A percentile compares a stretch with the other conserved stretches of the same genome.
phyloP scores from a whole-genome alignment of 2,113 vertebrate species.

The Atherinomorus stipes region DNA sequence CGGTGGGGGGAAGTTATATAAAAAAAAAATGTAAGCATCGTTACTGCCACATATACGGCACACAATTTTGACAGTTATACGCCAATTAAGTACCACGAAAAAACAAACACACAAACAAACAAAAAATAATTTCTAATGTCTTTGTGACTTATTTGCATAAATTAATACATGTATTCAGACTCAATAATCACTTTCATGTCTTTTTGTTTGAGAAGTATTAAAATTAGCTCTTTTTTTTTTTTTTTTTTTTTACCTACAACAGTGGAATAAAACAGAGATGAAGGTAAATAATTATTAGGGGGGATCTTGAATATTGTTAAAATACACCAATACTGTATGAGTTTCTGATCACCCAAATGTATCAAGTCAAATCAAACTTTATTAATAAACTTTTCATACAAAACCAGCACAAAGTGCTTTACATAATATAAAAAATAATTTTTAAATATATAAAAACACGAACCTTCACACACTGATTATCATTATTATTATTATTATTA shows the following conservation, averaged over 20 bases:
- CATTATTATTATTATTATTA: no score
- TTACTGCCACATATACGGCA: neutral
- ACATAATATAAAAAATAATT: no score
- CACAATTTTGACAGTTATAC: conserved; percentile 18
- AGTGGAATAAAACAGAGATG: neutral
- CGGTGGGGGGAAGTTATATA: no score
- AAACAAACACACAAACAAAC: neutral
- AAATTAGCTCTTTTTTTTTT: neutral
- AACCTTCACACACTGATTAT: no score
- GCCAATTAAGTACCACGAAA: neutral
- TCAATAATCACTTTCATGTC: neutral
- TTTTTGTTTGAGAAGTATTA: neutral
- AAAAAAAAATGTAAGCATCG: no score
- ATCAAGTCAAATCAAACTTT: no score
- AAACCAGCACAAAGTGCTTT: no score
- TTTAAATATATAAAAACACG: no score
- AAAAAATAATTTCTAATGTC: neutral
- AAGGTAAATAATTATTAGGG: neutral
- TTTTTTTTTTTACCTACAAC: neutral
- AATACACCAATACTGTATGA: no score
- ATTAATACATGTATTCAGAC: neutral
- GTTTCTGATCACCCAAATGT: no score
- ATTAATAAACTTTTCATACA: no score
- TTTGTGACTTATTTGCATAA: conserved; percentile 1
- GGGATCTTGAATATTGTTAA: neutral